Percentiles rank a stretch among this genome's conserved stretches.
phyloP scores from a whole-genome alignment of 2,113 vertebrate genomes.

The Oncorhynchus tshawytscha region DNA sequence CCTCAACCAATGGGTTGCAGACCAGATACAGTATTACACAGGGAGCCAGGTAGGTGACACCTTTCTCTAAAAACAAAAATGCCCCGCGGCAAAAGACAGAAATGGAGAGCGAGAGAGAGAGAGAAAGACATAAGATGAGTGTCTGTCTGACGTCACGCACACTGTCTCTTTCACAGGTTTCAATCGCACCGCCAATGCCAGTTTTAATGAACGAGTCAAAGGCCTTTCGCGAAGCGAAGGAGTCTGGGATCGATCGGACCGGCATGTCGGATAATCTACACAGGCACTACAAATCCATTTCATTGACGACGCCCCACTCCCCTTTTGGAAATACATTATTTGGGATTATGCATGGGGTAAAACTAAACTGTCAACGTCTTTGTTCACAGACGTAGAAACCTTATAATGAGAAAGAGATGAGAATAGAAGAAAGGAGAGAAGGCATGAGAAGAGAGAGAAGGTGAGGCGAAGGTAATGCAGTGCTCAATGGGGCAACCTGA shows the following conservation, averaged over 20 bases:
- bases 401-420: slow-evolving; percentile 46
- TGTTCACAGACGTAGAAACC: neutral
- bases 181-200: neutral
- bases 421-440: slow-evolving; percentile 32
- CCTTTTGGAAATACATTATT: neutral
- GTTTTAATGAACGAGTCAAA: neutral
- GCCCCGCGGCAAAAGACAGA: no score
- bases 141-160: neutral
- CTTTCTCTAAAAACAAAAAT: no score
- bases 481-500: slow-evolving; percentile 6
- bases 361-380: neutral
- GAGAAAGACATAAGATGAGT: neutral
- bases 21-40: no score
- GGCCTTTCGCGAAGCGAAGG: neutral
- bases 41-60: no score
- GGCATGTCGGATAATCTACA: neutral
- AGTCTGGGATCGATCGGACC: neutral
- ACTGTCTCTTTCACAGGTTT: neutral
- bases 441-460: neutral
- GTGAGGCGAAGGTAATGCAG: neutral
- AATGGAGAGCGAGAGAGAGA: neutral
- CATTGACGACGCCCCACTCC: neutral
- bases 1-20: no score
- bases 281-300: neutral
- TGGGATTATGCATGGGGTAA: neutral